Conservation (phyloP, 2,888 invertebrate genomes). For the Rhogogaster chlorosoma region DNA sequence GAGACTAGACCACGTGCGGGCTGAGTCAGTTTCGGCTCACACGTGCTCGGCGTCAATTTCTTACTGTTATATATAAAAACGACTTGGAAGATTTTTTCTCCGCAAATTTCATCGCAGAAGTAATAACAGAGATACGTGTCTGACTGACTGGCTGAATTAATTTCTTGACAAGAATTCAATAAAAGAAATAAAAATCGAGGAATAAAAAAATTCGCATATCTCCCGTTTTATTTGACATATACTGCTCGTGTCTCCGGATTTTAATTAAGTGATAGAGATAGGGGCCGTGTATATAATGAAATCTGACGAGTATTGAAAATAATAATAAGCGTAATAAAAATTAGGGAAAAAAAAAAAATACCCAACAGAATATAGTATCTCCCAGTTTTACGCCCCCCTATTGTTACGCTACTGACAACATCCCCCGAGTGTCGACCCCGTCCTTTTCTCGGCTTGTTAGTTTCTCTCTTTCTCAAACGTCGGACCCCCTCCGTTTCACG, state of each 20-base stretch:
- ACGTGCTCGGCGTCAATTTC: conserved; percentile 21
- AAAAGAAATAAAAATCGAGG: not conserved
- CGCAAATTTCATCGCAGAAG: not conserved
- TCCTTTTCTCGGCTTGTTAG: not conserved
- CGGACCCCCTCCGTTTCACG: conserved; percentile 2
- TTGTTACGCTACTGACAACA: conserved; percentile 33
- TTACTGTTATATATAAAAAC: not conserved
- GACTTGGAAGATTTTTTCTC: not conserved
- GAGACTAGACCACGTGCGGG: conserved; percentile 33
- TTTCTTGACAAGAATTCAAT: not conserved
- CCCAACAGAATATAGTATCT: not conserved
- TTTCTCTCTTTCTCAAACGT: not conserved
- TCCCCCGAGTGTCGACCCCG: conserved; percentile 31
- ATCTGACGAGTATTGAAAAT: not conserved
- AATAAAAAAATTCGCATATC: not conserved
- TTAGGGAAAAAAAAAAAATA: not conserved
- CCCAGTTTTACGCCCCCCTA: not conserved
- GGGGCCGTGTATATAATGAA: not conserved
- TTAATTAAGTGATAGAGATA: not conserved
- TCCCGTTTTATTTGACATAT: no score
- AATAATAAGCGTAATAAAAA: not conserved
- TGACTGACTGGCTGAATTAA: not conserved
- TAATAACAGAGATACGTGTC: not conserved
- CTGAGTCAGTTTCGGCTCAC: conserved; percentile 26
- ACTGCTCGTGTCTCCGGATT: not conserved